phyloP scores from a whole-genome alignment of 2,888 invertebrate genomes.

The Lordiphosa andalusiaca region DNA sequence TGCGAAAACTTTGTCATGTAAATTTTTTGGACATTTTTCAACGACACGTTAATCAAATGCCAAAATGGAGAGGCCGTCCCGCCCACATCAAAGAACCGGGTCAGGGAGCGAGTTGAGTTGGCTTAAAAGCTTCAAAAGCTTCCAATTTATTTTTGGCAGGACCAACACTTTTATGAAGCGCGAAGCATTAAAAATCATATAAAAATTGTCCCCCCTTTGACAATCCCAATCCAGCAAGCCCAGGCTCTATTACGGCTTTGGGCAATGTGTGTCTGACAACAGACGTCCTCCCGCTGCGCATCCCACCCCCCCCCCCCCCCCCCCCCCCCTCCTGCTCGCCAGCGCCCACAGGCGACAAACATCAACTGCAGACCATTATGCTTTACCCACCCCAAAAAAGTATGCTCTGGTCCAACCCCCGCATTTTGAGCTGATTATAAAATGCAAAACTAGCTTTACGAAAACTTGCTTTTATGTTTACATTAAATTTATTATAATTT shows the following conservation, averaged over 20 bases:
- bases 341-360: conserved; percentile 24
- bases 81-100: conserved; percentile 3
- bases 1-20: conserved; percentile 52
- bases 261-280: conserved; percentile 44
- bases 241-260: conserved; percentile 55
- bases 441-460: conserved; percentile 65
- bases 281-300: conserved; percentile 17
- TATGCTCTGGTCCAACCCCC: conserved; percentile 45
- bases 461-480: conserved; percentile 67
- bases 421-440: conserved; percentile 57
- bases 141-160: conserved; percentile 51
- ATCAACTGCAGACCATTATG: conserved; percentile 49
- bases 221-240: conserved; percentile 38
- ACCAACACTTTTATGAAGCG: conserved; percentile 65
- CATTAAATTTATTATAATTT: conserved; percentile 50
- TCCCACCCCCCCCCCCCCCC: no score
- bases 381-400: neutral
- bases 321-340: no score
- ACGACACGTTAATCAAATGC: conserved; percentile 54
- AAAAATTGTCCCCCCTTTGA: conserved; percentile 63
- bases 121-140: conserved; percentile 57
- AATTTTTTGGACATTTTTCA: conserved; percentile 32
- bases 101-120: conserved; percentile 6
- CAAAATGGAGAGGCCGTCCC: conserved; percentile 6
- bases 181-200: conserved; percentile 62